Conservation (phyloP, 2,888 invertebrate genomes). For the Dastarcus helophoroides region DNA sequence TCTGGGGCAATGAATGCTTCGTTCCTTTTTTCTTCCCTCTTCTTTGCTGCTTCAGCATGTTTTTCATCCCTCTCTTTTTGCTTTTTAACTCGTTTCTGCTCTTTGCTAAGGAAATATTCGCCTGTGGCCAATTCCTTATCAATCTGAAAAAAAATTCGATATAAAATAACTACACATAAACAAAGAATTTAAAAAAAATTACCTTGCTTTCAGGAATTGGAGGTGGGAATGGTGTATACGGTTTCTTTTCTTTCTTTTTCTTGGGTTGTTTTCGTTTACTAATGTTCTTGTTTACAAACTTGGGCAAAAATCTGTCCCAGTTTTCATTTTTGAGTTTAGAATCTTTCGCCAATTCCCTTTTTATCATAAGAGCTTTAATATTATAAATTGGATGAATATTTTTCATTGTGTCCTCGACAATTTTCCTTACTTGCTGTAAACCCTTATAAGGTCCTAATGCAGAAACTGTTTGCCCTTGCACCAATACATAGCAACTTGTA, state of each 20-base stretch:
- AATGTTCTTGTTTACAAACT: constrained; percentile 79
- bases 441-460: constrained; percentile 95
- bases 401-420: constrained; percentile 95
- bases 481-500: constrained; percentile 91
- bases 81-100: constrained; percentile 59
- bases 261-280: constrained; percentile 80
- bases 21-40: constrained; percentile 63
- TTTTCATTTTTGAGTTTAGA: constrained; percentile 83
- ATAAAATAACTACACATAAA: constrained; percentile 2
- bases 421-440: constrained; percentile 70
- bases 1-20: constrained; percentile 73
- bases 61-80: constrained; percentile 68
- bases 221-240: constrained; percentile 97
- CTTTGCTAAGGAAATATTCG: constrained; percentile 90
- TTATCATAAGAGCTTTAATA: constrained; percentile 95
- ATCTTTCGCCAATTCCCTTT: constrained; percentile 88
- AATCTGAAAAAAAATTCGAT: constrained; percentile 38
- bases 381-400: constrained; percentile 99
- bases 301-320: constrained; percentile 95
- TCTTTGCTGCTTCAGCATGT: constrained; percentile 60
- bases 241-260: constrained; percentile 79
- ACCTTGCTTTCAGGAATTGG: constrained; percentile 83
- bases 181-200: constrained; percentile 8
- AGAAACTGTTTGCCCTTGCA: constrained; percentile 95
- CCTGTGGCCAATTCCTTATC: constrained; percentile 90